phyloP scores from a whole-genome alignment of 1,140 invertebrate species.

The Cyphomyrmex costatus region DNA sequence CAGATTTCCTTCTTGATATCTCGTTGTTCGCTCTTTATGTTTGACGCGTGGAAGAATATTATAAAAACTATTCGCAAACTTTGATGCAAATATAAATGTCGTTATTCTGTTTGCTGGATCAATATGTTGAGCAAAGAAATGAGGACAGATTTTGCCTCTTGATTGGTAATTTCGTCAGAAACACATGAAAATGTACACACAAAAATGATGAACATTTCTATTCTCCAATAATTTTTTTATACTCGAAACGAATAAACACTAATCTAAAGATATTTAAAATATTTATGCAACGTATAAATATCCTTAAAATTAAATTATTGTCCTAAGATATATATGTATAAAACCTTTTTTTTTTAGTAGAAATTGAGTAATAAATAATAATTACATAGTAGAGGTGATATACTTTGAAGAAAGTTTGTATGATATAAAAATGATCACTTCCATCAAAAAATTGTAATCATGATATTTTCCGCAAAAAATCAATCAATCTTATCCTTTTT shows the following conservation, averaged over 20 bases:
- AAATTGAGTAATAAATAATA: neutral
- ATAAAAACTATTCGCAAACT: conserved; percentile 24
- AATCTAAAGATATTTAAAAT: neutral
- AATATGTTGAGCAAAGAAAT: conserved; percentile 19
- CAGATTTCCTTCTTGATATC: conserved; percentile 48
- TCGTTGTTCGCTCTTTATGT: conserved; percentile 35
- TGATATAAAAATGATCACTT: neutral
- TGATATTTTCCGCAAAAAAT: neutral
- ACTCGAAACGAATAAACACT: neutral
- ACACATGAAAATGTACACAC: neutral
- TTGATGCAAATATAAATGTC: conserved; percentile 13
- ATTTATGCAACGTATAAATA: neutral
- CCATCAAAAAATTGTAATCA: neutral
- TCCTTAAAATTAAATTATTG: conserved; percentile 1
- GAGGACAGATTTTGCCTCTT: neutral
- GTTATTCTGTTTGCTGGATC: neutral
- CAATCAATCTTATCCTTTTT: neutral
- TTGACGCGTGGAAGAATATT: neutral
- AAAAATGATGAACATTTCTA: neutral
- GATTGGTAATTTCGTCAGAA: neutral
- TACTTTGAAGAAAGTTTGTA: neutral
- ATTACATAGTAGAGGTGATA: neutral
- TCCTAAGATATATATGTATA: neutral
- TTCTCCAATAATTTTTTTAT: conserved; percentile 3
- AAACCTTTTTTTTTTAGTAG: neutral